These are phyloP conservation scores for Syrrhaptes paradoxus DNA, from an alignment of 2,113 vertebrate species.

Conservation along the genomic window DNA sequence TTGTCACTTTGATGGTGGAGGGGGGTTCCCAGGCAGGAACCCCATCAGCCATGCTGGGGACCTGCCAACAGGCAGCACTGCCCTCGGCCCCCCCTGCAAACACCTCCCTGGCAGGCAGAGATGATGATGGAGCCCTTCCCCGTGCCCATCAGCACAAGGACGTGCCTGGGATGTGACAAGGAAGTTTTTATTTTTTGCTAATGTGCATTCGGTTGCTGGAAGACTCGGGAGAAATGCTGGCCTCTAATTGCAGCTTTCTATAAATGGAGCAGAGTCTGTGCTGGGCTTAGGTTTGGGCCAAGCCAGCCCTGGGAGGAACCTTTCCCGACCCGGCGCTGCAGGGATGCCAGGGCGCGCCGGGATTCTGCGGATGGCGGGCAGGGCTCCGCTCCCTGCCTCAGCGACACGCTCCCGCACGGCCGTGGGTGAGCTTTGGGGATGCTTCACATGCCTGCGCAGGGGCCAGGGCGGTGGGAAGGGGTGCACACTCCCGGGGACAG, in stretches of 20 bases:
- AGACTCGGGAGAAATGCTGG: neutral
- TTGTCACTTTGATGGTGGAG: too few species aligned
- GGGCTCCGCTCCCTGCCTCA: neutral
- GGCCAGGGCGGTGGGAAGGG: neutral
- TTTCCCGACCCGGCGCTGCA: neutral
- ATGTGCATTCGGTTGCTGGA: neutral
- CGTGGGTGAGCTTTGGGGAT: accelerated
- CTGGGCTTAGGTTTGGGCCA: neutral
- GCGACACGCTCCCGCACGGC: neutral
- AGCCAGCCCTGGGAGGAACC: neutral
- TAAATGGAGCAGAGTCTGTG: neutral
- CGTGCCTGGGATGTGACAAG: neutral
- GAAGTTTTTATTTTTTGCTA: neutral
- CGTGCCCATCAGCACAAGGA: neutral
- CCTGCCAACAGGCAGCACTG: neutral
- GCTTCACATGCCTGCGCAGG: neutral
- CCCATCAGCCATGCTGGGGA: neutral
- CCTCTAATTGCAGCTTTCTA: conserved; percentile 19
- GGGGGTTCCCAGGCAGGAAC: neutral
- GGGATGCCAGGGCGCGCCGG: neutral
- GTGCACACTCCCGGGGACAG: accelerated
- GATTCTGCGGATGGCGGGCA: neutral
- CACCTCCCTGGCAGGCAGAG: neutral
- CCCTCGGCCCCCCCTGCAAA: neutral
- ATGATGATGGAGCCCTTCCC: neutral